Evolutionary conservation across 2,888 invertebrate genomes (phyloP), one percentile per base, ranked within the genome.

Genomic region (Tipula confusa): DNA sequence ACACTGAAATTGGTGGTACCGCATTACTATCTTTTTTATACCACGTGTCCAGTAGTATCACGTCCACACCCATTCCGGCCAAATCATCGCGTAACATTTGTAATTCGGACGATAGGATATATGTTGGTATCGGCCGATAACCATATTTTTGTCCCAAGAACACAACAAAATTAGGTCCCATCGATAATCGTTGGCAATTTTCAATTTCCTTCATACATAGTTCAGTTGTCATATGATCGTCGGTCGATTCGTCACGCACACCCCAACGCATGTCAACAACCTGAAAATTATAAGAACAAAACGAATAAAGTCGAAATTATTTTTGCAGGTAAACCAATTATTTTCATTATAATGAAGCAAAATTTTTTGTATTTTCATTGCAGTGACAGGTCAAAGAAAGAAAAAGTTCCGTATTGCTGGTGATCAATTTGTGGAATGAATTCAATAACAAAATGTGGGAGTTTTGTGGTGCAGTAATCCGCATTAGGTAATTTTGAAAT

Each of bases 211-310:
- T 93, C 97, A 99, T 98, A 88, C 99, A 99, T 0, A 99, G 92
- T 87, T 98, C 97, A 0, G 98, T 98, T 24, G 98, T 99, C 98
- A 98, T 98, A 91, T 99, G 99, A 93, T 99, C 99, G 87, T 99
- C 98, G 0, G 98, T 99, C 0, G 98, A 98, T 90, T 98, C 98
- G 87, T 99, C 98, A 87, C 98, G 91, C 0, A 98, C 98, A 4
- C 98, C 98, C 98, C 98, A 98, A 87, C 98, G 92, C 98, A 98
- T 98, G 90, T 98, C 98, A 31, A 98, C 98, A 2, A 98, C 98
- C 97, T 97, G 64, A 9, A 9, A 64, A 64, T 64, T 24, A 24
- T 5, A 43, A 43, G 1, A 15, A n/a, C n/a, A n/a, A n/a, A n/a
- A n/a, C n/a, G n/a, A 1, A 33, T 33, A 33, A 11, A 6, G 5